These are phyloP conservation scores for Noctuana brunneofusca DNA, from an alignment of 2,888 invertebrate genomes.

Conservation along the genomic window DNA sequence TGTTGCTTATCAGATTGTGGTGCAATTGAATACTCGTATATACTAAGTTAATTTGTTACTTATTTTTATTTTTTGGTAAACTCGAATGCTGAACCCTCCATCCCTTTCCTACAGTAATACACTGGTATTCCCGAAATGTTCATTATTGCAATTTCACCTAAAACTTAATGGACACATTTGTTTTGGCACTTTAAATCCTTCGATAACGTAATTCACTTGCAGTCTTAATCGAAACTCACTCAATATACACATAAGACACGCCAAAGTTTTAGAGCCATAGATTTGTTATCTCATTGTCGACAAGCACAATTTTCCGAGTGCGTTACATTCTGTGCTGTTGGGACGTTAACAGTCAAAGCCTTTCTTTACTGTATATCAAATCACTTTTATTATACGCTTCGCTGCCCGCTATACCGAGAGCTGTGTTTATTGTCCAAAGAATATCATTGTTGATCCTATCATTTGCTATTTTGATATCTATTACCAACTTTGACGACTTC, in stretches of 20 bases:
- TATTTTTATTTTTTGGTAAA: slow-evolving; percentile 25
- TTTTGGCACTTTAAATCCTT: slow-evolving; percentile 65
- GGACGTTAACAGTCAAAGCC: background rate
- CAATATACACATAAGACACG: slow-evolving; percentile 38
- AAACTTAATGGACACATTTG: slow-evolving; percentile 66
- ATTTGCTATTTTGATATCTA: background rate
- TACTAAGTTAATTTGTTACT: slow-evolving; percentile 10
- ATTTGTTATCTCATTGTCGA: background rate
- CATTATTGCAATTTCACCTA: slow-evolving; percentile 36
- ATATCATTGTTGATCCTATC: background rate
- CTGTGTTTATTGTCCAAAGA: background rate
- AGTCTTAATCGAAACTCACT: slow-evolving; percentile 33
- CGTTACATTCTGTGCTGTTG: background rate
- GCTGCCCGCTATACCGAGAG: background rate
- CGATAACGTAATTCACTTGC: slow-evolving; percentile 34
- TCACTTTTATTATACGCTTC: background rate
- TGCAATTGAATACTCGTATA: background rate
- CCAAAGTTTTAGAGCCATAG: background rate
- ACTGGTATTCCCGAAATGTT: slow-evolving; percentile 33
- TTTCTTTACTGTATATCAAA: background rate
- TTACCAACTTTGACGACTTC: background rate
- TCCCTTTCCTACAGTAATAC: slow-evolving; percentile 31
- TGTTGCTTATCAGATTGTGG: slow-evolving; percentile 6
- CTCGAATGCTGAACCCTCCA: slow-evolving; percentile 18
- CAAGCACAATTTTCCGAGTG: background rate